A percentile compares a stretch with the other conserved stretches of the same genome.
phyloP scores from a whole-genome alignment of 2,797 vertebrate species.

The Hypotaenidia okinawae region DNA sequence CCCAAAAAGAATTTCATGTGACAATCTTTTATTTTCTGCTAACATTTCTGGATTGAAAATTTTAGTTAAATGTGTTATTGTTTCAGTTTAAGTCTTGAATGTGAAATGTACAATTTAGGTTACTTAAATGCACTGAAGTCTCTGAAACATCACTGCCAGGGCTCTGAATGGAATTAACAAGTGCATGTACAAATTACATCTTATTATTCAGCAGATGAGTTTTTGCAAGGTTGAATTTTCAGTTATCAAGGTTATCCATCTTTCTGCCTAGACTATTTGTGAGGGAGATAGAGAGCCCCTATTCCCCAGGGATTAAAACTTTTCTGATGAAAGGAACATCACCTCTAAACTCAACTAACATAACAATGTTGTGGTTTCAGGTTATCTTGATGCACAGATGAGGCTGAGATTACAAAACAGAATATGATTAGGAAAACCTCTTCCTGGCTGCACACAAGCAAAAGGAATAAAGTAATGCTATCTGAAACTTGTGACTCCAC shows the following conservation, averaged over 20 bases:
- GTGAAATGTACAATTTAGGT: constrained; percentile 9
- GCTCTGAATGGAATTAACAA: constrained; percentile 45
- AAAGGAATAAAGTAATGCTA: background rate
- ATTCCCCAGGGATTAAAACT: constrained; percentile 17
- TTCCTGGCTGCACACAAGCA: background rate
- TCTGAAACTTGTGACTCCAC: background rate
- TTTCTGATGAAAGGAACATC: constrained; percentile 3
- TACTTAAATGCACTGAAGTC: constrained; percentile 1
- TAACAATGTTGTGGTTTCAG: background rate
- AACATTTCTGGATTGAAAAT: background rate
- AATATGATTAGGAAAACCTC: background rate
- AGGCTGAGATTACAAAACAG: background rate
- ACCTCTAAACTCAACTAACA: background rate
- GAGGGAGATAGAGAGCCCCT: background rate
- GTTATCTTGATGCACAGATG: background rate
- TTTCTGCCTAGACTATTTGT: constrained; percentile 5
- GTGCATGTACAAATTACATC: constrained; percentile 22
- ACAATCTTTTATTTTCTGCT: background rate
- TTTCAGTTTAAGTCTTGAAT: constrained; percentile 2
- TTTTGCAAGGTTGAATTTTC: constrained; percentile 56
- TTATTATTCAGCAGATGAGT: constrained; percentile 51
- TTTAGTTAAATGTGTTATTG: background rate
- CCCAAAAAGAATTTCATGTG: background rate
- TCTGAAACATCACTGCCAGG: background rate
- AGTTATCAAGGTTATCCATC: constrained; percentile 48